Evolutionary conservation across 2,797 vertebrate species (phyloP), one percentile per base, ranked within the genome.

Genomic region (Pitangus sulphuratus): DNA sequence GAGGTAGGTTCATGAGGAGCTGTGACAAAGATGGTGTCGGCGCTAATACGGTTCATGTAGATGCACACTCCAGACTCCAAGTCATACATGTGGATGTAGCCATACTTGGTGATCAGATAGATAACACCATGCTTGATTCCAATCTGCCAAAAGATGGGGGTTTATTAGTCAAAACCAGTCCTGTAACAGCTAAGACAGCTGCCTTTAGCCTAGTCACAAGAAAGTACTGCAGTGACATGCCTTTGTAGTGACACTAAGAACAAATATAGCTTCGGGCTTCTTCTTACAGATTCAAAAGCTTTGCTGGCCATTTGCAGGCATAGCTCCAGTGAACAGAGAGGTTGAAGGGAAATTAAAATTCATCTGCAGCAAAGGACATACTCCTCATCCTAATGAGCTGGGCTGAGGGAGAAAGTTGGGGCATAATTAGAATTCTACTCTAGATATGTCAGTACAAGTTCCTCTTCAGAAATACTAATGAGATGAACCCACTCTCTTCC

Each of bases 11-110:
- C 99, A 16, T 99, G 98, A 60, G 99, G 97, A 28, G 99, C 98
- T 4, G 99, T 99, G n/a, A 99, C 99, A 96, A 99, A 99, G 95
- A 99, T 98, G 50, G 99, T 99, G 94, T 99, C 99, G 30, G 99
- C 98, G 81, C 99, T 99, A 96, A 99, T 99, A 85, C 98, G 98
- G 93, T 99, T 99, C 99, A 99, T 99, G 96, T 99, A 99, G 97
- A 99, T 99, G 84, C 99, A 99, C 58, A 98, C 98, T 16, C 99
- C 99, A 40, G 99, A 99, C 97, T 99, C 99, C 90, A 99, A 94
- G 96, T 99, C 99, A 14, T 99, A 99, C 98, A 99, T 97, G 94
- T 99, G 99, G 89, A 99, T 98, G 96, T 99, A 99, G 57, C 99
- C 99, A n/a, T 99, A 99, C 95, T 99, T 99, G 1, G 99, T 99